Base-by-base conservation (phyloP, 2,888 invertebrate species). In the Drosophila rubida region DNA sequence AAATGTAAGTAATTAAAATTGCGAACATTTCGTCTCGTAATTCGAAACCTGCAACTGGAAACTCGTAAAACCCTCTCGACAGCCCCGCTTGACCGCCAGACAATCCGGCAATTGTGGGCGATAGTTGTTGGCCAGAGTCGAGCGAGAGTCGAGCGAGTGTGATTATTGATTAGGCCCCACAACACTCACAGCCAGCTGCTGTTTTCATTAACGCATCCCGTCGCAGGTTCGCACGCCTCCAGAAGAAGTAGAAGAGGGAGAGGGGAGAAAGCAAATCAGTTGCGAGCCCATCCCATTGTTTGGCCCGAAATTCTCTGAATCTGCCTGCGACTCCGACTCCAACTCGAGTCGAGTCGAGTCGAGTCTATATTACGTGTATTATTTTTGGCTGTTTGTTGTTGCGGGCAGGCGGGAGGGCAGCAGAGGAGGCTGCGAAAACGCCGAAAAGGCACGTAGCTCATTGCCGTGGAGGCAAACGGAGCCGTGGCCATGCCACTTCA, bases 1-100 rank as follows among this genome's bases (percentile, higher is more conserved):
- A 80, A 82, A 86, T 84, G 82, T 54, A 80, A 87, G 82, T 82
- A 82, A 82, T 82, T 82, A 82, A 86, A 86, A 82, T 81, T 86
- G 78, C 74, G 80, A 70, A 62, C 78, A 74, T 61, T 80, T 68
- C 53, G 72, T 69, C 69, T 69, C 58, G 69, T 69, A 74, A 81
- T 62, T 58, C 23, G 70, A 63, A 63, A 65, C 80, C 49, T 37
- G 35, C 22, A 50, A 55, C 57, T 45, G 22, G 68, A 75, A 67
- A 68, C 74, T 53, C 25, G 2, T 32, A 54, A 53, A 39, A 54
- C 42, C 44, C 14, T 37, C 30, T 9, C 66, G n/a, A n/a, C n/a
- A n/a, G 19, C 19, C 19, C 19, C 19, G 46, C 41, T 45, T 41
- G 59, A 55, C 76, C 67, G 62, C 70, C 66, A 37, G 35, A 37